Evolutionary conservation across 2,797 vertebrate species (phyloP).

Genomic region (Squalus acanthias): DNA sequence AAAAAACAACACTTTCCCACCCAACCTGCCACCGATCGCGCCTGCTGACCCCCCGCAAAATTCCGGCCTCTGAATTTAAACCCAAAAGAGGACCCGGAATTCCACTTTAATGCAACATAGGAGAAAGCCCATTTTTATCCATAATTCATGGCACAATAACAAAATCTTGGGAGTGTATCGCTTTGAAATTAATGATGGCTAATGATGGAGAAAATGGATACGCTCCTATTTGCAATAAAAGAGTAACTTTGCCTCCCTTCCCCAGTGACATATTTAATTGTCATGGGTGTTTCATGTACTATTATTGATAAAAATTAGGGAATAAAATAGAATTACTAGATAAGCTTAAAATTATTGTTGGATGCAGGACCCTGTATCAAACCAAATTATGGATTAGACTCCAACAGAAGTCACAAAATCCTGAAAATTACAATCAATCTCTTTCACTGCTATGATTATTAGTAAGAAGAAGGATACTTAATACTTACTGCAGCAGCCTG

Average conservation of each 20-base stretch:
- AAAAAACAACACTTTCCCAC: no score
- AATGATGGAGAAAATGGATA: neutral
- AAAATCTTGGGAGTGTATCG: neutral
- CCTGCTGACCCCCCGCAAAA: no score
- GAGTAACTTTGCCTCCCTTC: neutral
- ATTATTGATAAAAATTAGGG: neutral
- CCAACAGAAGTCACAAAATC: neutral
- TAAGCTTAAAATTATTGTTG: neutral
- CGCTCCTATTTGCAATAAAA: neutral
- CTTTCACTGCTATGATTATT: neutral
- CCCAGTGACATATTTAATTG: neutral
- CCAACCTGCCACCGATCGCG: no score
- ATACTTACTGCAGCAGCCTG: slow-evolving; percentile 73
- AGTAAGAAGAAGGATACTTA: neutral
- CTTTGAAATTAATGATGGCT: neutral
- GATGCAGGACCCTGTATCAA: neutral
- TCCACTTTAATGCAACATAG: neutral
- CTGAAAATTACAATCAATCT: neutral
- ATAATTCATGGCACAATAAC: neutral
- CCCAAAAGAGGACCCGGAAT: neutral
- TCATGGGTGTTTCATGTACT: neutral
- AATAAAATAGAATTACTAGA: neutral
- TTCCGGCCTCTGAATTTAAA: neutral
- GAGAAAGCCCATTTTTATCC: neutral
- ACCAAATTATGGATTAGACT: neutral